Conservation (phyloP, 2,797 vertebrate genomes). For the Sebastes dallii region DNA sequence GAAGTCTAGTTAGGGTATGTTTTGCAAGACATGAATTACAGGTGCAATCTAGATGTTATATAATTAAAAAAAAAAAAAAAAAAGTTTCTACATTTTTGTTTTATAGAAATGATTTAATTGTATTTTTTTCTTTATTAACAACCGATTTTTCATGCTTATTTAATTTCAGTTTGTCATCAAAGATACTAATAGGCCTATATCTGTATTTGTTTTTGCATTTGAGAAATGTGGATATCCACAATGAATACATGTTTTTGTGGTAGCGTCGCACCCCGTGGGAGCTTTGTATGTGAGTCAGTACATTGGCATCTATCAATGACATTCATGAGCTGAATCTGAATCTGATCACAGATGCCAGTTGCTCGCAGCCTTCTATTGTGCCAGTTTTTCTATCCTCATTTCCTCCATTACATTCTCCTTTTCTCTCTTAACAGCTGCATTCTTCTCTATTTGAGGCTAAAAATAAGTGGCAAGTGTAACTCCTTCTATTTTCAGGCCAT, state of each 20-base stretch:
- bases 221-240: background rate
- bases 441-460: slow-evolving; percentile 20
- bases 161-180: background rate
- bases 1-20: background rate
- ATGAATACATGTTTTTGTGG: background rate
- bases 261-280: background rate
- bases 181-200: background rate
- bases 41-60: background rate
- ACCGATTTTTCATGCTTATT: background rate
- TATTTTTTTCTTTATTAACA: background rate
- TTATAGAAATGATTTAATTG: background rate
- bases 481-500: slow-evolving; percentile 8
- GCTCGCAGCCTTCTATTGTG: slow-evolving; percentile 12
- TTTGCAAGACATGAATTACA: background rate
- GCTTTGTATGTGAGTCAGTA: background rate
- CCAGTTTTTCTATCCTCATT: slow-evolving; percentile 13
- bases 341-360: slow-evolving; percentile 20
- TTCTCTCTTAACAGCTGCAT: background rate
- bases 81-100: background rate
- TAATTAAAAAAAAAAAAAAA: rapidly evolving
- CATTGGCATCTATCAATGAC: slow-evolving; percentile 13
- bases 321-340: slow-evolving; percentile 28
- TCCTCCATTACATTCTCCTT: slow-evolving; percentile 1
- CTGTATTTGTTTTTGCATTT: background rate
- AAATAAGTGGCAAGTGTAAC: slow-evolving; percentile 36